Conservation (phyloP, 2,888 invertebrate genomes). For the Synergus gifuensis region DNA sequence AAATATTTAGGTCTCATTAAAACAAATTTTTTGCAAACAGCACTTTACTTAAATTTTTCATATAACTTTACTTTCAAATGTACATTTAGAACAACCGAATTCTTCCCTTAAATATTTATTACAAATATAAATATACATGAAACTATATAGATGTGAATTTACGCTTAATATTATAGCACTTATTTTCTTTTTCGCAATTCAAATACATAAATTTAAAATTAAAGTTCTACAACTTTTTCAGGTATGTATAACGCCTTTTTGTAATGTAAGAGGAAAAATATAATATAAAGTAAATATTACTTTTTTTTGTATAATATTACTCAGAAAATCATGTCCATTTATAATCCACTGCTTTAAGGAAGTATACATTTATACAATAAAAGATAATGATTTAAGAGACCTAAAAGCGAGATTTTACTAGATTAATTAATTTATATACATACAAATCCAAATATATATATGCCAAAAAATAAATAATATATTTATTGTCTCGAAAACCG, state of each 20-base stretch:
- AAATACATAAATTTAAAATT: not conserved
- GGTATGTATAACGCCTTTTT: not conserved
- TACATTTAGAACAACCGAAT: constrained; percentile 42
- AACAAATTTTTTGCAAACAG: constrained; percentile 19
- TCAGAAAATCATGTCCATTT: not conserved
- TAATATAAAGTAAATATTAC: not conserved
- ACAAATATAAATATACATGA: constrained; percentile 44
- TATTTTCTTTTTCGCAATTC: not conserved
- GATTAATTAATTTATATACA: not conserved
- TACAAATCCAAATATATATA: not conserved
- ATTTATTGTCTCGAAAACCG: not conserved
- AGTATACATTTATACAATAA: not conserved
- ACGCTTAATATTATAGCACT: not conserved
- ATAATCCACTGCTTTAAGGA: not conserved
- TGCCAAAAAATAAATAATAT: not conserved
- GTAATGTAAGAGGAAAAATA: not conserved
- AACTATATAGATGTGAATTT: not conserved
- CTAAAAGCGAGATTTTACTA: not conserved
- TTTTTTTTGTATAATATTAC: not conserved
- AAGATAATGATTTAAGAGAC: not conserved
- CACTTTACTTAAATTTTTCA: constrained; percentile 16
- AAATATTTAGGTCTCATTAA: not conserved
- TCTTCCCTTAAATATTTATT: constrained; percentile 34
- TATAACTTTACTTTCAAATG: constrained; percentile 41
- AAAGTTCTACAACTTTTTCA: not conserved